phyloP scores from a whole-genome alignment of 1,140 invertebrate genomes.

The Brachionus sp. region DNA sequence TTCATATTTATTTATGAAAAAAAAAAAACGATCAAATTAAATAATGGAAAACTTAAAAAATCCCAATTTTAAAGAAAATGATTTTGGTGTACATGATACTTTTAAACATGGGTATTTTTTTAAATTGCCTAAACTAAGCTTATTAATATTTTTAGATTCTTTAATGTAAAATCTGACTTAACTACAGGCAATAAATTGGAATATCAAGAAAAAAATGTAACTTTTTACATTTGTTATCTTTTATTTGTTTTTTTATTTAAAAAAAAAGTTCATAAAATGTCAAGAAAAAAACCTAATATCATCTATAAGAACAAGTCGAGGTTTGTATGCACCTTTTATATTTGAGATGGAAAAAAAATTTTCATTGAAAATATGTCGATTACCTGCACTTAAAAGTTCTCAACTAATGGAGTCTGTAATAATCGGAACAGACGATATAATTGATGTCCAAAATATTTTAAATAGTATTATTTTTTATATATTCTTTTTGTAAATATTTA shows the following conservation, averaged over 20 bases:
- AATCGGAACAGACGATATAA: constrained; percentile 30
- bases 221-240: neutral
- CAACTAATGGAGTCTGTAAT: constrained; percentile 16
- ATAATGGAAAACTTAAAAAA: neutral
- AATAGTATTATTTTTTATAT: constrained; percentile 37
- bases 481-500: no score
- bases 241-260: neutral
- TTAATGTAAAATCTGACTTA: neutral
- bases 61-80: constrained; percentile 11
- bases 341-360: constrained; percentile 24
- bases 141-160: neutral
- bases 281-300: neutral
- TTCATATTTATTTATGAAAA: neutral
- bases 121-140: neutral
- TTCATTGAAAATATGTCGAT: constrained; percentile 9
- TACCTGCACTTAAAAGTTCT: constrained; percentile 37
- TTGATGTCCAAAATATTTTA: constrained; percentile 32
- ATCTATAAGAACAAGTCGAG: neutral
- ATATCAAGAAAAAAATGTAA: constrained; percentile 37
- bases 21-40: neutral
- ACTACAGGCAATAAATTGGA: neutral
- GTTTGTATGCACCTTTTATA: constrained; percentile 24
- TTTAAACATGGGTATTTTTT: neutral
- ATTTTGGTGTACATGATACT: constrained; percentile 38
- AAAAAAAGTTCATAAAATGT: neutral